These are phyloP conservation scores for Pocillopora damicornis DNA, from an alignment of 64 coral and sea anemone species.

Conservation along the genomic window DNA sequence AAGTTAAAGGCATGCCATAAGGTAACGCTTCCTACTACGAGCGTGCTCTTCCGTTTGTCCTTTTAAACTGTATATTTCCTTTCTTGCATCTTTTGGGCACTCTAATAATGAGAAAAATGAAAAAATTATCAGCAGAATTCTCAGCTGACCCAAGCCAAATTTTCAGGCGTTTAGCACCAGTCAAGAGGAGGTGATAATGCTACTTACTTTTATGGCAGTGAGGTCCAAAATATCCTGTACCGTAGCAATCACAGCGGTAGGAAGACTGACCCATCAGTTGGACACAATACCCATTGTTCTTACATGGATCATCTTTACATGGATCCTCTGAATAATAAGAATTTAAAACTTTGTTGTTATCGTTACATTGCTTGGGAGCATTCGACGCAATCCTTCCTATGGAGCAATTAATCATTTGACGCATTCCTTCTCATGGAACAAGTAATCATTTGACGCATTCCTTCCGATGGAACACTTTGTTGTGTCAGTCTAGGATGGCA, in stretches of 20 bases:
- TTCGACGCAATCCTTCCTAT: too few species aligned
- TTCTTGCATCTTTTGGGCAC: slow-evolving; percentile 23
- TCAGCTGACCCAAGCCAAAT: background rate
- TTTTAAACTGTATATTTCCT: background rate
- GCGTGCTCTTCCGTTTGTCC: slow-evolving; percentile 3
- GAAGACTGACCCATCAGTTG: slow-evolving; percentile 20
- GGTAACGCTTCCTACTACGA: background rate
- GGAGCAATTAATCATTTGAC: too few species aligned
- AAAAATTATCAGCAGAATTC: background rate
- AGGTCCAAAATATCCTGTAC: slow-evolving; percentile 58
- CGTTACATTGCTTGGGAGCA: too few species aligned
- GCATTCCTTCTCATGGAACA: too few species aligned
- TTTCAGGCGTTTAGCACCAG: background rate
- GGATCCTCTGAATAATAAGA: slow-evolving; percentile 38
- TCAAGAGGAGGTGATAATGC: background rate
- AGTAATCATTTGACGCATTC: too few species aligned
- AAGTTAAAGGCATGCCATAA: background rate
- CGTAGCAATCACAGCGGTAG: slow-evolving; percentile 69
- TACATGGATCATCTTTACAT: slow-evolving; percentile 67
- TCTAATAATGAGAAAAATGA: background rate
- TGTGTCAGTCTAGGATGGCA: too few species aligned
- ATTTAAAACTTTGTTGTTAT: background rate
- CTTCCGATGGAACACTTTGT: too few species aligned
- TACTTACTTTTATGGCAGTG: slow-evolving; percentile 71
- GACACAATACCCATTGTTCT: slow-evolving; percentile 71